These are phyloP conservation scores for Aradophagus sp. DNA, from an alignment of 1,140 invertebrate species.

Conservation along the genomic window DNA sequence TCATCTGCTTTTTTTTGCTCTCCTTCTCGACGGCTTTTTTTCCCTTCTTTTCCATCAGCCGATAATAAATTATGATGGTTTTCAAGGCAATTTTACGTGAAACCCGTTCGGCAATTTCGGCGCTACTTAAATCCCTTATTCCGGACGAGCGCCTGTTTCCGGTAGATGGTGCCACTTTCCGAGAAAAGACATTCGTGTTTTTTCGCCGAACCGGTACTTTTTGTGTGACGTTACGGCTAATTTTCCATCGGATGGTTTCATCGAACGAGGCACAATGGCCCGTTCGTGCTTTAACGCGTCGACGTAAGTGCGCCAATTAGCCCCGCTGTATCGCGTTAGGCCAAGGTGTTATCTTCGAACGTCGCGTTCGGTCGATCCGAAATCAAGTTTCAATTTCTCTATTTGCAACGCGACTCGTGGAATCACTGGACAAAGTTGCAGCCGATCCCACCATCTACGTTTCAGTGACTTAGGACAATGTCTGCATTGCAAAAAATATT, in stretches of 20 bases:
- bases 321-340: neutral
- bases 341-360: constrained; percentile 2
- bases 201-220: constrained; percentile 31
- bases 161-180: constrained; percentile 36
- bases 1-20: too few relatives aligned
- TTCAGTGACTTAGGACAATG: too few relatives aligned
- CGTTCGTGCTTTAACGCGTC: constrained; percentile 27
- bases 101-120: too few relatives aligned
- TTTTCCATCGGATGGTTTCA: constrained; percentile 49
- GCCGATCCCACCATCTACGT: too few relatives aligned
- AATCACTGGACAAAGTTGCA: too few relatives aligned
- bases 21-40: too few relatives aligned
- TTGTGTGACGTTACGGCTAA: constrained; percentile 38
- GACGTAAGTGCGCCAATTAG: constrained; percentile 14
- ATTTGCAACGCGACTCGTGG: too few relatives aligned
- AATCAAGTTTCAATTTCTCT: too few relatives aligned
- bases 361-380: constrained; percentile 1
- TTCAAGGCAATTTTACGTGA: too few relatives aligned
- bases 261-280: constrained; percentile 35
- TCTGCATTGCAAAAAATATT: too few relatives aligned
- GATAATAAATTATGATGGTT: too few relatives aligned
- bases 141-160: constrained; percentile 15
- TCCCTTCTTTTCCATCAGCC: too few relatives aligned
- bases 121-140: constrained; percentile 14
- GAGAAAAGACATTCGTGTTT: constrained; percentile 42